Percentiles rank a stretch among this genome's conserved stretches.
phyloP scores from a whole-genome alignment of 2,113 vertebrate species.

The Caracal caracal region DNA sequence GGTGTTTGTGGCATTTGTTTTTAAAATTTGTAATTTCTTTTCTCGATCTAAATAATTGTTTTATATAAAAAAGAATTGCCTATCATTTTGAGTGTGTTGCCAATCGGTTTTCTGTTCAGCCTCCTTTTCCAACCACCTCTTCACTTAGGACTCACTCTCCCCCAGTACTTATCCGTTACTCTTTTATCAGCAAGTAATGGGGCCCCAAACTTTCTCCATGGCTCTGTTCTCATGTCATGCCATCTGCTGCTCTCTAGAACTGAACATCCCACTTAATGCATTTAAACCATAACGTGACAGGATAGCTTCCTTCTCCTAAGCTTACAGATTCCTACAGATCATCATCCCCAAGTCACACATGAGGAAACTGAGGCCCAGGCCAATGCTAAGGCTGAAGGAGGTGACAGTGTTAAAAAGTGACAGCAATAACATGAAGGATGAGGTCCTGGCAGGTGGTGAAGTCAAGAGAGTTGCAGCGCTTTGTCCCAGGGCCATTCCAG shows the following conservation, averaged over 20 bases:
- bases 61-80: neutral
- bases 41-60: neutral
- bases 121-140: neutral
- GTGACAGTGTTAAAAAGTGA: neutral
- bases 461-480: neutral
- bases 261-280: neutral
- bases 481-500: neutral
- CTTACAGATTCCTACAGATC: neutral
- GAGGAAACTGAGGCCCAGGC: neutral
- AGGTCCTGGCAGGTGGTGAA: neutral
- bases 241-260: neutral
- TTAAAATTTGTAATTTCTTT: neutral
- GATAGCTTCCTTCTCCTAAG: neutral
- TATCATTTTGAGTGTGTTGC: neutral
- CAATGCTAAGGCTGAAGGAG: neutral
- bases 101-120: neutral
- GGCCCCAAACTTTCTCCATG: neutral
- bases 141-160: neutral
- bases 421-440: neutral
- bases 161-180: neutral
- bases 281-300: neutral
- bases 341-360: neutral
- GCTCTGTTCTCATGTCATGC: neutral
- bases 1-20: neutral
- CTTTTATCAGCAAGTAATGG: accelerated